A percentile compares a stretch with the other conserved stretches of the same genome.
These are phyloP conservation scores for Harpalus rubripes DNA, from an alignment of 2,888 invertebrate genomes.

Conservation along the genomic window DNA sequence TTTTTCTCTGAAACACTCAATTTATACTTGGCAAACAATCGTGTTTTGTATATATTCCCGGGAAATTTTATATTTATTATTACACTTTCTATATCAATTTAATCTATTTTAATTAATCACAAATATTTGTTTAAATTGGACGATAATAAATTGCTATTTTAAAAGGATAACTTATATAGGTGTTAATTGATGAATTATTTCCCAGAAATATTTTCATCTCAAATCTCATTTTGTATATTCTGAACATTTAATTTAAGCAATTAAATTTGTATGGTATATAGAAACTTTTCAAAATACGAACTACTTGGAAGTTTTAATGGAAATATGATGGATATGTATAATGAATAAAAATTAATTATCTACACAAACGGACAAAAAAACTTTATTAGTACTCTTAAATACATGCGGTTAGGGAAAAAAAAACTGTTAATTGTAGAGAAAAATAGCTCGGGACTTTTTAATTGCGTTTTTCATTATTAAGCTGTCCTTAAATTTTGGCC, in stretches of 20 bases:
- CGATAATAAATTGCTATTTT: slow-evolving; percentile 22
- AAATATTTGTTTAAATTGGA: slow-evolving; percentile 40
- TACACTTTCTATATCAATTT: slow-evolving; percentile 35
- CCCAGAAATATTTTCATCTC: slow-evolving; percentile 5
- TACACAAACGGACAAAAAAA: no score
- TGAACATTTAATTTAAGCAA: neutral
- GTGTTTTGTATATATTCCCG: slow-evolving; percentile 32
- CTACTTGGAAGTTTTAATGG: no score
- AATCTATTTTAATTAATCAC: slow-evolving; percentile 28
- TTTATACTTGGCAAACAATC: slow-evolving; percentile 38
- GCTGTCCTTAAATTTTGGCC: no score
- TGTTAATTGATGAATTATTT: slow-evolving; percentile 28
- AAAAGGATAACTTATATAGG: neutral
- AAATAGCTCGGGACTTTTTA: no score
- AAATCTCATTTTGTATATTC: slow-evolving; percentile 4
- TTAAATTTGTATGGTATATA: neutral
- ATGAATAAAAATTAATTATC: no score
- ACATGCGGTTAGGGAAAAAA: no score
- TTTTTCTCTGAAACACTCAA: slow-evolving; percentile 45
- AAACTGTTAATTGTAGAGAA: no score
- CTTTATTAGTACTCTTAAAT: no score
- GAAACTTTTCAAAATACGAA: no score
- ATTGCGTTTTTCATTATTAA: no score
- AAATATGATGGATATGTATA: no score
- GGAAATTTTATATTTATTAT: slow-evolving; percentile 26